Evolutionary conservation across 2,113 vertebrate species (phyloP), one percentile per base, ranked within the genome.

Genomic region (Illadopsis cleaveri): DNA sequence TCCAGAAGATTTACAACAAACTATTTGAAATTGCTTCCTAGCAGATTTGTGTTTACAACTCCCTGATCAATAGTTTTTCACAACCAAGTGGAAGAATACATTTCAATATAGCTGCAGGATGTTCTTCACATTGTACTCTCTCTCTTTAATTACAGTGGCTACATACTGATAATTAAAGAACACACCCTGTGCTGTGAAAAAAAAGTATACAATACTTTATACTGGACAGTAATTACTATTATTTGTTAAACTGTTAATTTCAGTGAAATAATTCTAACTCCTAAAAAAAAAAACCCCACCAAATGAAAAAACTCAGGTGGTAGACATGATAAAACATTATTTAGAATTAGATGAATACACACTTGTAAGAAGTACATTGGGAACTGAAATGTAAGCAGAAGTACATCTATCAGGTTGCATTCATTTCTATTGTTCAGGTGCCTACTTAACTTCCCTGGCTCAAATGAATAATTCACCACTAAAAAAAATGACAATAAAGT

Each of bases 1-100:
- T 83, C 72, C 93, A 89, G 40, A 35, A 95, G 31, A 92, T 68
- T 89, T 84, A 94, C 40, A 83, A 66, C n/a, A 56, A 86, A 66
- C 44, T 60, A 37, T 17, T 2, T 60, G 47, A 89, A 65, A 47
- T 21, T 58, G 37, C 61, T 89, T 81, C 47, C 80, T 64, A 60
- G 48, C 7, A 75, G 33, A 68, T 78, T 48, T 50, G 27, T 73
- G 31, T 71, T 86, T 77, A 19, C 31, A 83, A 68, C 35, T 66
- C 80, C 56, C 53, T 77, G 69, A 89, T n/a, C 47, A 70, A 62
- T 21, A 33, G 13, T 56, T 82, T 87, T 91, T 79, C 70, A 85
- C 47, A 75, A 70, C 11, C 1, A 3, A 54, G 51, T 56, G 33
- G 38, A 89, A 91, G n/a, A 71, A 65, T 25, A 66, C 17, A 38